phyloP scores from a whole-genome alignment of 2,888 invertebrate species.

The Euclidia mi region DNA sequence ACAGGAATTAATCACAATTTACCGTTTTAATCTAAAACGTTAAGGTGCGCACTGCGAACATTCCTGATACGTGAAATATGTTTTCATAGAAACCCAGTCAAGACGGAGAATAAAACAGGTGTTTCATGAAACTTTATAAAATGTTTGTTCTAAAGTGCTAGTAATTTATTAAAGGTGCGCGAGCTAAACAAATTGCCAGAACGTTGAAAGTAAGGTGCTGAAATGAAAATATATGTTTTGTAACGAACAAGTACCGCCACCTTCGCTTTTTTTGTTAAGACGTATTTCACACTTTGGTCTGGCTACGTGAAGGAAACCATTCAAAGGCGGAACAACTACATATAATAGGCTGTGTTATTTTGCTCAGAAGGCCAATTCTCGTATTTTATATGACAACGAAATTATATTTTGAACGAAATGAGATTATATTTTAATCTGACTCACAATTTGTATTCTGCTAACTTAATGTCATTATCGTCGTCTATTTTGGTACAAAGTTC shows the following conservation, averaged over 20 bases:
- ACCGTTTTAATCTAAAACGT: not conserved
- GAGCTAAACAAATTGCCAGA: slow-evolving; percentile 5
- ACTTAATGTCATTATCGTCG: no score
- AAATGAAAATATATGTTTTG: slow-evolving; percentile 3
- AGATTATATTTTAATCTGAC: no score
- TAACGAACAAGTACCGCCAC: not conserved
- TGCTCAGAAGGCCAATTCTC: no score
- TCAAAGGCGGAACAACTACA: no score
- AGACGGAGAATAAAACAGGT: slow-evolving; percentile 9
- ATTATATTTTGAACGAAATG: no score
- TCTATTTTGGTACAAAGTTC: no score
- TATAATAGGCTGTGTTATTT: no score
- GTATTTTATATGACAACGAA: no score
- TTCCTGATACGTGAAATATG: not conserved
- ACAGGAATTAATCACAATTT: not conserved
- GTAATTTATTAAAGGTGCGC: slow-evolving; percentile 9
- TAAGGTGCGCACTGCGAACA: not conserved
- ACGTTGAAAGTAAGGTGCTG: slow-evolving; percentile 4
- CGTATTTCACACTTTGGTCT: no score
- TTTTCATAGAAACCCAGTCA: slow-evolving; percentile 1
- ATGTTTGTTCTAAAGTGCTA: slow-evolving; percentile 11
- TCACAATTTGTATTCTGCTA: no score
- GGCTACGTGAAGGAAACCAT: no score
- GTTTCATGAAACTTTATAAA: slow-evolving; percentile 12
- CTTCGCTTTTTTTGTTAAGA: slow-evolving; percentile 1